Percentiles rank a stretch among this genome's conserved stretches.
These are phyloP conservation scores for Cyanoderma ruficeps DNA, from an alignment of 2,113 vertebrate genomes.

Conservation along the genomic window DNA sequence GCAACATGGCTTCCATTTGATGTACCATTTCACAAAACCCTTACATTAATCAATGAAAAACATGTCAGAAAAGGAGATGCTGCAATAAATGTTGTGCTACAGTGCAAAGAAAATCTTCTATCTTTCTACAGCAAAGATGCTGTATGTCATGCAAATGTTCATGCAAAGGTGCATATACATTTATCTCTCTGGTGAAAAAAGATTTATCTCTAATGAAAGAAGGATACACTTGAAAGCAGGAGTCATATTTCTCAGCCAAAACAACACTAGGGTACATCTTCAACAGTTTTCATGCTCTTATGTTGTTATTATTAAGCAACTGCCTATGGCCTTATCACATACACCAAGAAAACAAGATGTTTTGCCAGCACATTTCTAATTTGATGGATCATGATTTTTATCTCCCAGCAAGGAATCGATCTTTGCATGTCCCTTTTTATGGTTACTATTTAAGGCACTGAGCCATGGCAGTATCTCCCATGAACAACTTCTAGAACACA, in stretches of 20 bases:
- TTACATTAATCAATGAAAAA: not conserved
- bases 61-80: not conserved
- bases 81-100: not conserved
- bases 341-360: slow-evolving; percentile 7
- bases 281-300: not conserved
- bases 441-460: not conserved
- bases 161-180: not conserved
- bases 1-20: not conserved
- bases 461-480: not conserved
- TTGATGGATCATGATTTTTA: not conserved
- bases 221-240: not conserved
- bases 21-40: not conserved
- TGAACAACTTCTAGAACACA: not conserved
- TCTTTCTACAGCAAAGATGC: not conserved
- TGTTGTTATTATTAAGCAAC: not conserved
- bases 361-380: slow-evolving; percentile 15
- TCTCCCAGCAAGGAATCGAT: not conserved
- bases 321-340: not conserved
- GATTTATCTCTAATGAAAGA: not conserved
- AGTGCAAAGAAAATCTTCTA: not conserved
- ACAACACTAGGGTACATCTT: not conserved
- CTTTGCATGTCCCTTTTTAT: not conserved
- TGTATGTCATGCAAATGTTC: not conserved
- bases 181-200: not conserved
- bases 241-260: not conserved